Evolutionary conservation across 2,113 vertebrate species (phyloP).

Genomic region (Anhinga anhinga): DNA sequence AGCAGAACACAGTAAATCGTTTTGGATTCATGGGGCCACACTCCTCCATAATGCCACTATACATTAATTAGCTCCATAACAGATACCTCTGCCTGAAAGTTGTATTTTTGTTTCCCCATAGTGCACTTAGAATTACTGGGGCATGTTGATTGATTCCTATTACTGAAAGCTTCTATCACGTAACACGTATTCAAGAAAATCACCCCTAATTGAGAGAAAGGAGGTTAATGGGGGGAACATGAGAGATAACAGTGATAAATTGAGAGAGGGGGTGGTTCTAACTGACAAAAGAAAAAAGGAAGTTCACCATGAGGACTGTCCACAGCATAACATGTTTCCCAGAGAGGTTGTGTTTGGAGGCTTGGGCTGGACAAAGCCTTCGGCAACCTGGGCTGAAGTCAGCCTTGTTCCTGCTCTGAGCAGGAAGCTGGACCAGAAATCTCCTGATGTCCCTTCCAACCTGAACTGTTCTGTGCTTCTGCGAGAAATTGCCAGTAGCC

Average conservation of each 20-base stretch:
- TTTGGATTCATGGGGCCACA: not conserved
- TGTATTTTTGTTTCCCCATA: not conserved
- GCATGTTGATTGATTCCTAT: not conserved
- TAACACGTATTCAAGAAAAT: not conserved
- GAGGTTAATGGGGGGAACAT: not conserved
- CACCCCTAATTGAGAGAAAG: not conserved
- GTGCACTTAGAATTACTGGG: not conserved
- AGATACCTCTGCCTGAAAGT: not conserved
- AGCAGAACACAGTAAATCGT: not conserved
- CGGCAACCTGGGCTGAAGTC: not conserved
- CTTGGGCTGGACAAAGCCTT: not conserved
- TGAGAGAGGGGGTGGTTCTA: not conserved
- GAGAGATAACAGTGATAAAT: not conserved
- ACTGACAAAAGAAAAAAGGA: not conserved
- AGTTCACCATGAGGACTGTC: not conserved
- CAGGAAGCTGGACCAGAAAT: not conserved
- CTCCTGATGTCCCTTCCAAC: not conserved
- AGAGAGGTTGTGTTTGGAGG: not conserved
- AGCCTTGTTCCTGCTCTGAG: not conserved
- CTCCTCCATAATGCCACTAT: not conserved
- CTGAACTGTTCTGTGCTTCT: not conserved
- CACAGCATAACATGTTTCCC: not conserved
- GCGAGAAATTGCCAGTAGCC: not conserved
- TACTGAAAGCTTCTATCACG: not conserved
- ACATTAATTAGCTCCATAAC: not conserved